Percentiles rank a stretch among this genome's conserved stretches.
Evolutionary conservation across 1,140 invertebrate species (phyloP).

Genomic region (Chlorops oryzae): DNA sequence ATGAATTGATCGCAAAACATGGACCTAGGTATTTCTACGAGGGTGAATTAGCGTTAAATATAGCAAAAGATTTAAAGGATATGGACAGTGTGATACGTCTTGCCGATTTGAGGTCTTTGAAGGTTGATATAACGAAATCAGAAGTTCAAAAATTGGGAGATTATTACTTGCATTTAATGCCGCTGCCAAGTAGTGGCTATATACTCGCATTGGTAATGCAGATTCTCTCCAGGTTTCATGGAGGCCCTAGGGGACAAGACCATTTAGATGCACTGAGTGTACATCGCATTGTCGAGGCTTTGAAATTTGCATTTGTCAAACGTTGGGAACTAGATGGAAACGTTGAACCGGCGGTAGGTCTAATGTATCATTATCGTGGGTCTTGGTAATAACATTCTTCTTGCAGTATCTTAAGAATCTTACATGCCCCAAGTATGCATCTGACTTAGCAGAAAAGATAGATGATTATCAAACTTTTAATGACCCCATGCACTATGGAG

Average conservation of each 20-base stretch:
- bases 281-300: conserved; percentile 81
- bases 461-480: conserved; percentile 61
- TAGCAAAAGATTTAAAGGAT: conserved; percentile 65
- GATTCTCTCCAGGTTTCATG: conserved; percentile 60
- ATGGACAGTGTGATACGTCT: conserved; percentile 49
- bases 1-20: conserved; percentile 59
- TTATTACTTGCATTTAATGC: conserved; percentile 63
- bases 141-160: conserved; percentile 44
- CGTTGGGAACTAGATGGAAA: conserved; percentile 72
- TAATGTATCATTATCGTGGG: background rate
- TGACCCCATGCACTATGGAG: conserved; percentile 65
- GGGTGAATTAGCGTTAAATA: conserved; percentile 59
- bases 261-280: conserved; percentile 49
- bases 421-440: conserved; percentile 51
- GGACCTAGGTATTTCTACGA: conserved; percentile 72
- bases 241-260: conserved; percentile 37
- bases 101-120: conserved; percentile 53
- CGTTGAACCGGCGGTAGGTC: conserved; percentile 16
- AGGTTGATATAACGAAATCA: conserved; percentile 43
- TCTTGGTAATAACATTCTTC: too few relatives aligned
- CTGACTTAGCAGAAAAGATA: conserved; percentile 54
- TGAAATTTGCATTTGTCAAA: conserved; percentile 89
- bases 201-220: conserved; percentile 76
- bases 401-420: too few relatives aligned
- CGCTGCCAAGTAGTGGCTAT: conserved; percentile 75